Percentiles rank a stretch among this genome's conserved stretches.
phyloP scores from a whole-genome alignment of 2,888 invertebrate genomes.

The Cheilosia impressa region DNA sequence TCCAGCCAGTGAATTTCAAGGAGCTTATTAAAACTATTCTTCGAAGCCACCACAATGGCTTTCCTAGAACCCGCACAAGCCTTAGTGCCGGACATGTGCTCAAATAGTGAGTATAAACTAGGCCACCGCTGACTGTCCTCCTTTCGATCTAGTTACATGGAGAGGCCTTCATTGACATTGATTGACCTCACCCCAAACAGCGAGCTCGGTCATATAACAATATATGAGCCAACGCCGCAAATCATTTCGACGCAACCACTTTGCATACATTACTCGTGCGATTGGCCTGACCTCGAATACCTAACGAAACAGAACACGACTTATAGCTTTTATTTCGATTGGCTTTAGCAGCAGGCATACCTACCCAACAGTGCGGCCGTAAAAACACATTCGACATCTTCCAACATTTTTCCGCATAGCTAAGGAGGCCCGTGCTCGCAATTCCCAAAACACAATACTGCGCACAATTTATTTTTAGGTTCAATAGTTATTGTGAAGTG shows the following conservation, averaged over 20 bases:
- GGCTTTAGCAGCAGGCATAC: not conserved
- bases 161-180: no score
- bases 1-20: no score
- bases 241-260: not conserved
- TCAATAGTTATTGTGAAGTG: conserved; percentile 58
- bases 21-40: no score
- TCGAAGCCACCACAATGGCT: no score
- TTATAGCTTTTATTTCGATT: conserved; percentile 1
- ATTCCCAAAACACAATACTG: conserved; percentile 46
- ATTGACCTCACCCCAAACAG: no score
- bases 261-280: conserved; percentile 1
- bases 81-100: no score
- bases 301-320: not conserved
- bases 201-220: no score
- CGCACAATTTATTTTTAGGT: conserved; percentile 36
- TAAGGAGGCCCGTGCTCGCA: conserved; percentile 7
- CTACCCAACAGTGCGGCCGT: not conserved
- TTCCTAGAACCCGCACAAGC: no score
- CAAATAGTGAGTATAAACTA: no score
- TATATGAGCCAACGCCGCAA: no score
- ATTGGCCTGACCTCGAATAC: conserved; percentile 9
- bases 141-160: no score
- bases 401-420: conserved; percentile 22
- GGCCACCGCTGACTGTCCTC: no score
- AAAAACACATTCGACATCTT: conserved; percentile 38